phyloP scores from a whole-genome alignment of 1,140 invertebrate species.

The Piezodorus guildinii region DNA sequence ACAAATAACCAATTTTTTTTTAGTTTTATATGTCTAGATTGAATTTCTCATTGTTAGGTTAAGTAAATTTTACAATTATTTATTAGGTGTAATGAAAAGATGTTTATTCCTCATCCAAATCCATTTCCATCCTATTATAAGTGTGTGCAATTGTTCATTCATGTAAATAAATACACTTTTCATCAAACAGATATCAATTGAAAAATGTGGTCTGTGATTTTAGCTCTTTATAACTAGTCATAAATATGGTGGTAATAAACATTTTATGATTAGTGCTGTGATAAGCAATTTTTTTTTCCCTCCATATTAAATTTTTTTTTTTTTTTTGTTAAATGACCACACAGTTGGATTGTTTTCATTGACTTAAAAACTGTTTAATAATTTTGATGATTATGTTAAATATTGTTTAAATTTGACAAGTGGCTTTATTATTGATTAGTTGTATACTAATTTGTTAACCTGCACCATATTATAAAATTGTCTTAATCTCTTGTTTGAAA shows the following conservation, averaged over 20 bases:
- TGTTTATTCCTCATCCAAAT: conserved; percentile 8
- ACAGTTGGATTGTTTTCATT: background rate
- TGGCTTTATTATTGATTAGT: background rate
- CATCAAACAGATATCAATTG: background rate
- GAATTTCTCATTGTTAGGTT: background rate
- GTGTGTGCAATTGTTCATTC: background rate
- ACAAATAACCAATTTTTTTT: background rate
- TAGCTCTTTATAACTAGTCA: conserved; percentile 6
- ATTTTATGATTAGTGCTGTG: conserved; percentile 11
- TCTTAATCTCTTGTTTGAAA: background rate
- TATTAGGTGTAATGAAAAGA: background rate
- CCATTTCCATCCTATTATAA: conserved; percentile 1
- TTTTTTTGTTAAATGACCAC: background rate
- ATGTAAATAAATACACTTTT: conserved; percentile 2
- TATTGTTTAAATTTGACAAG: background rate
- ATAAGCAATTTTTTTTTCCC: background rate
- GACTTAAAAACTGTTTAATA: background rate
- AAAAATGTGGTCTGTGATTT: conserved; percentile 12
- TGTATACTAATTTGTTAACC: background rate
- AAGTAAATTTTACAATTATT: background rate
- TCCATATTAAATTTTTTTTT: too few relatives aligned
- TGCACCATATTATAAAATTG: background rate
- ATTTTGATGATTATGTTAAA: background rate
- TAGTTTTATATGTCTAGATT: conserved; percentile 1
- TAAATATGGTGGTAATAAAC: conserved; percentile 1